phyloP scores from a whole-genome alignment of 2,113 vertebrate genomes.

The Aptenodytes patagonicus region DNA sequence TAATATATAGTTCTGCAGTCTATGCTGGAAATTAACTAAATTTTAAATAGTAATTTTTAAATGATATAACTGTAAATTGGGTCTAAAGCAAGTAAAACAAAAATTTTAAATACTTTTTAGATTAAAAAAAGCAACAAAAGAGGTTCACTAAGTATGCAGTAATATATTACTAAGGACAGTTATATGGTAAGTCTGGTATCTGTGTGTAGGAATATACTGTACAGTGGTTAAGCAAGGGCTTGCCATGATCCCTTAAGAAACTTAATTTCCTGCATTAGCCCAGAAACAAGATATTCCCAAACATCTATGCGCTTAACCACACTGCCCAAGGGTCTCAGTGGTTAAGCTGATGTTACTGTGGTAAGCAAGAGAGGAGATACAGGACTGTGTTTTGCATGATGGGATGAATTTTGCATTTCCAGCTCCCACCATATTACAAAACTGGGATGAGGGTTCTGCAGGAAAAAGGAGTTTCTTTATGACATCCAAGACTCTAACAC shows the following conservation, averaged over 20 bases:
- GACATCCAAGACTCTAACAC: not conserved
- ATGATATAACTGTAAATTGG: not conserved
- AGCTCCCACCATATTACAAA: not conserved
- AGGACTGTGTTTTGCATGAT: not conserved
- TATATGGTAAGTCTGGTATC: not conserved
- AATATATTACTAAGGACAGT: not conserved
- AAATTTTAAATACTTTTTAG: not conserved
- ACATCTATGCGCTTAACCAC: not conserved
- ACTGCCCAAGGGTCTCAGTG: not conserved
- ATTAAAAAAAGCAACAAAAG: not conserved
- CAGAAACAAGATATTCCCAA: not conserved
- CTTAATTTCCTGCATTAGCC: not conserved
- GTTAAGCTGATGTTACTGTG: not conserved
- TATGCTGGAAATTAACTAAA: not conserved
- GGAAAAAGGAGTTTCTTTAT: not conserved
- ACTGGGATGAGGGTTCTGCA: not conserved
- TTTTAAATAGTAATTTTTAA: not conserved
- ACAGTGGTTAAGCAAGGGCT: not conserved
- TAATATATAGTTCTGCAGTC: not conserved
- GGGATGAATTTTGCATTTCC: not conserved
- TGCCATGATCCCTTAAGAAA: not conserved
- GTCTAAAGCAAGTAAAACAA: not conserved
- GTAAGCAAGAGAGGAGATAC: not conserved
- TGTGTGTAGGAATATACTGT: not conserved
- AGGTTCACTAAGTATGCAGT: not conserved